Conservation (phyloP, 2,888 invertebrate genomes). For the Tetragonula carbonaria region DNA sequence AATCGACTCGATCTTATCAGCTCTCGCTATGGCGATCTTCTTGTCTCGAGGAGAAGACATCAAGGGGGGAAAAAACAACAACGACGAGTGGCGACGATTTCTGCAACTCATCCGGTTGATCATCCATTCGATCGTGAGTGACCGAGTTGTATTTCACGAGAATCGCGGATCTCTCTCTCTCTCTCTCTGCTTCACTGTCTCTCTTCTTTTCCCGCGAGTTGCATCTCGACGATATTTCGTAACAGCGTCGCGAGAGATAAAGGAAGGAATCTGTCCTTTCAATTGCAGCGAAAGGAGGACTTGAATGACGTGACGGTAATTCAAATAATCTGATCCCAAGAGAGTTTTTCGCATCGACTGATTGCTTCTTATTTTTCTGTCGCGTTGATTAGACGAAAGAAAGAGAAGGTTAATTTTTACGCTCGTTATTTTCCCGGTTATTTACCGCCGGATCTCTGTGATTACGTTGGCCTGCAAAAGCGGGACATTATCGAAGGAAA, state of each 20-base stretch:
- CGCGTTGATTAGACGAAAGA: conserved; percentile 12
- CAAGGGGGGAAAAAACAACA: conserved; percentile 29
- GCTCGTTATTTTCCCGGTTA: not conserved
- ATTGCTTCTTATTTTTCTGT: conserved; percentile 20
- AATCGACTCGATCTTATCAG: conserved; percentile 12
- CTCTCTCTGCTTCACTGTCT: too few relatives aligned
- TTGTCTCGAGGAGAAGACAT: not conserved
- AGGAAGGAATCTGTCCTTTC: conserved; percentile 27
- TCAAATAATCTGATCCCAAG: conserved; percentile 37
- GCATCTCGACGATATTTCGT: conserved; percentile 32
- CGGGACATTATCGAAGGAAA: not conserved
- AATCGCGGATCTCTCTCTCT: conserved; percentile 19
- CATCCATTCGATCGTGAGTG: conserved; percentile 44
- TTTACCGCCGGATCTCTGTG: too few relatives aligned
- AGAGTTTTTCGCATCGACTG: conserved; percentile 5
- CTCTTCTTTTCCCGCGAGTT: too few relatives aligned
- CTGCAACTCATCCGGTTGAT: conserved; percentile 33
- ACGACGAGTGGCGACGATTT: conserved; percentile 29
- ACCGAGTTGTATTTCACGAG: conserved; percentile 16
- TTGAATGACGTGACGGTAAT: conserved; percentile 28
- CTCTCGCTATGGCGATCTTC: not conserved
- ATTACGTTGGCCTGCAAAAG: not conserved
- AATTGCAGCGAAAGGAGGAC: conserved; percentile 25
- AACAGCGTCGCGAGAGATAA: conserved; percentile 32
- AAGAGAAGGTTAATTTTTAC: not conserved